Evolutionary conservation across 2,113 vertebrate genomes (phyloP), one percentile per base, ranked within the genome.

Genomic region (Megaceryle torquata): DNA sequence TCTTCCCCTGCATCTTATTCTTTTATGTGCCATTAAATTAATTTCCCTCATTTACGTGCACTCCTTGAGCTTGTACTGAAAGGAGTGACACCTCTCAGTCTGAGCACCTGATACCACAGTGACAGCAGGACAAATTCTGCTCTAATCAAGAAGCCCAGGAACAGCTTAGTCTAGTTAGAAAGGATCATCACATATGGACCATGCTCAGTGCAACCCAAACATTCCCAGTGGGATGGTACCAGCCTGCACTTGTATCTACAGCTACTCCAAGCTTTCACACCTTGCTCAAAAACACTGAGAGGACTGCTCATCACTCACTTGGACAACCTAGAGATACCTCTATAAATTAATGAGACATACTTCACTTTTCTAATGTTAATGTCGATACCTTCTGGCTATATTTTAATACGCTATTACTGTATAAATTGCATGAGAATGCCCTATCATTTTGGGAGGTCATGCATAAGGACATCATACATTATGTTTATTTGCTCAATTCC

Each of bases 301-400:
- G n/a, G 33, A 37, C 22, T 10, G 44, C 68, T 68, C 80, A 88
- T 92, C 60, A 8, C 54, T 95, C 92, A 84, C 56, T 46, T n/a
- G 39, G 88, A 72, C 67, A 85, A 79, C 43, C 57, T 71, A 35
- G 31, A 91, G 82, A 72, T 46, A 68, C 39, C 78, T 91, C 90
- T 82, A 44, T 80, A 94, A 93, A 94, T 89, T 82, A 72, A 88
- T 91, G 61, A 91, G 82, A 85, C 44, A 82, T 93, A 39, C 26
- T 71, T 91, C 91, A 79, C 51, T 93, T 75, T 57, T 57, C 63
- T 88, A 76, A 94, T 82, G 83, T 53, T 72, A 35, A 88, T 53
- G 54, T 53, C 0, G 1, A 57, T 86, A 87, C 28, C 57, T 80
- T 82, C 67, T 72, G 61, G 88, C 79, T 68, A 4, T 64, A 33